A percentile compares a stretch with the other conserved stretches of the same genome.
Conservation (phyloP, 35 echinoderm and acorn worm species). For the Anneissia japonica region DNA sequence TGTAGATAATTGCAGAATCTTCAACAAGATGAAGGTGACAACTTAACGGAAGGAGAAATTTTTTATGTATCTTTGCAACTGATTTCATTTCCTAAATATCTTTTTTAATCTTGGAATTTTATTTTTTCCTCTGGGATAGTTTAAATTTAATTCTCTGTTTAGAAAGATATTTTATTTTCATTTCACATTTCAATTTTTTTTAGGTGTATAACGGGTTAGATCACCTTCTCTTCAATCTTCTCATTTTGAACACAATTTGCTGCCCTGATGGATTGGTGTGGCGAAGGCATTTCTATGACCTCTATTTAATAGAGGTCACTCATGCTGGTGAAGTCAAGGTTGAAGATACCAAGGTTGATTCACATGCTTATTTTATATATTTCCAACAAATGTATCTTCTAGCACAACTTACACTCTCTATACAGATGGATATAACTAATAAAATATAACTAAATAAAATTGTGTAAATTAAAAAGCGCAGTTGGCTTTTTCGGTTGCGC, state of each 20-base stretch:
- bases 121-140: neutral
- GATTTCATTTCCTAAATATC: neutral
- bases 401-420: no score
- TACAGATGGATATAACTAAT: no score
- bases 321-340: no score
- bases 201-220: slow-evolving; percentile 6
- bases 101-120: neutral
- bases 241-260: neutral
- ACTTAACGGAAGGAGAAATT: neutral
- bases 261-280: neutral
- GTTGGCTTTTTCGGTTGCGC: no score
- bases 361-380: no score
- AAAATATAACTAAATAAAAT: no score
- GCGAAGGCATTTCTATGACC: neutral
- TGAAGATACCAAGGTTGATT: no score
- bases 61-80: neutral
- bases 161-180: neutral
- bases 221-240: slow-evolving; percentile 15
- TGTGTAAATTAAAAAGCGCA: no score
- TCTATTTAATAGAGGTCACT: neutral
- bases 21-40: neutral
- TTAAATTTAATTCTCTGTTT: neutral
- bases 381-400: no score
- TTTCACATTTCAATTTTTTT: neutral
- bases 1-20: neutral